These are phyloP conservation scores for Dryomyza anilis DNA, from an alignment of 2,888 invertebrate species.

Conservation along the genomic window DNA sequence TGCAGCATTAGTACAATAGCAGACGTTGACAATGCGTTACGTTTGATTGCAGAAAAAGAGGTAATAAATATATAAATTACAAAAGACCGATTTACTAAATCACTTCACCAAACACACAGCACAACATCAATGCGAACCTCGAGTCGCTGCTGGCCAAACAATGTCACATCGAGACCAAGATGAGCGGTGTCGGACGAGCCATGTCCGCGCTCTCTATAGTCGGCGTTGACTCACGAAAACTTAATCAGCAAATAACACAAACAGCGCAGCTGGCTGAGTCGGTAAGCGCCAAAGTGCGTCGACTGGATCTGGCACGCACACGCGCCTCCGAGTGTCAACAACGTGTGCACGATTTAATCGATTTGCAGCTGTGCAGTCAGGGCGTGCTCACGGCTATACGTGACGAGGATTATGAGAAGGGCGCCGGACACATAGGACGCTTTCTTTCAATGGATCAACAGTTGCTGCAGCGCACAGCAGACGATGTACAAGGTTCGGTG, in stretches of 20 bases:
- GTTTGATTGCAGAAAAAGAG: slow-evolving; percentile 47
- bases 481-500: slow-evolving; percentile 70
- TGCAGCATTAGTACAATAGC: slow-evolving; percentile 63
- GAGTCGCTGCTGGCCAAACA: slow-evolving; percentile 75
- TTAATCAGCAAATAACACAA: slow-evolving; percentile 82
- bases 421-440: slow-evolving; percentile 93
- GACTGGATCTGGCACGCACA: slow-evolving; percentile 85
- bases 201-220: slow-evolving; percentile 80
- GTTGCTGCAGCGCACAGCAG: slow-evolving; percentile 75
- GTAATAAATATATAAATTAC: no score
- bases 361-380: slow-evolving; percentile 93
- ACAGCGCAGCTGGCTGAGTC: slow-evolving; percentile 90
- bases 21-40: slow-evolving; percentile 61
- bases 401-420: slow-evolving; percentile 94
- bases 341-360: slow-evolving; percentile 91
- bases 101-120: no score
- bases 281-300: slow-evolving; percentile 90
- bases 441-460: slow-evolving; percentile 92
- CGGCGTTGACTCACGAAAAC: slow-evolving; percentile 72
- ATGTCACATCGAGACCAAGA: slow-evolving; percentile 77
- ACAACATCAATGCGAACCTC: slow-evolving; percentile 69
- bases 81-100: no score
- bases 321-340: slow-evolving; percentile 93
- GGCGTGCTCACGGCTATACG: slow-evolving; percentile 95
- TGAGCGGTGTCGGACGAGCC: slow-evolving; percentile 79